Evolutionary conservation across 2,797 vertebrate species (phyloP).

Genomic region (Lacerta bilineata): DNA sequence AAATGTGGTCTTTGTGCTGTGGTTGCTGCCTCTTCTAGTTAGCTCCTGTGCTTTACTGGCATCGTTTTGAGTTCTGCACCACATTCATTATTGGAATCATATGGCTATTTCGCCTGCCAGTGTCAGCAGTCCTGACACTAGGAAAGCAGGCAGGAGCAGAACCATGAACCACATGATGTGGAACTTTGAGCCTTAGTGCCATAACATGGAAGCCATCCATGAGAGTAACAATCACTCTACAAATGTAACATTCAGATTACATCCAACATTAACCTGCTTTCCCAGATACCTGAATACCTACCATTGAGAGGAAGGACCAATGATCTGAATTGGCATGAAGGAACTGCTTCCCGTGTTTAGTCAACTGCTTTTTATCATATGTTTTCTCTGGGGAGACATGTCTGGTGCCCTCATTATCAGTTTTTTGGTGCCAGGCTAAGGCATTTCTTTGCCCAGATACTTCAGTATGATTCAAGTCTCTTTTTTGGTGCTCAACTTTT

Average conservation of each 20-base stretch:
- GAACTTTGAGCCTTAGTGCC: background rate
- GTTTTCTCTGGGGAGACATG: no score
- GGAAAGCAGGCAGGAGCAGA: background rate
- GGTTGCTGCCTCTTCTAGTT: background rate
- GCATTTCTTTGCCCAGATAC: no score
- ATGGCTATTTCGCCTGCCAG: background rate
- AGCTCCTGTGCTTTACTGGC: background rate
- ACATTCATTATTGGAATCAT: background rate
- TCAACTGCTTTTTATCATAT: background rate
- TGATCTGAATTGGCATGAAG: no score
- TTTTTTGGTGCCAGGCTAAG: background rate
- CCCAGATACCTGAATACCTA: background rate
- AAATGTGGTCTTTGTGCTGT: background rate
- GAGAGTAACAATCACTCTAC: no score
- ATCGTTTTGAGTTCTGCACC: background rate
- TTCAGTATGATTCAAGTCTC: no score
- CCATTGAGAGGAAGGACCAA: background rate
- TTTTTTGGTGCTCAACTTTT: no score
- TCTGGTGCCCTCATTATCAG: background rate
- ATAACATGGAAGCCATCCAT: background rate
- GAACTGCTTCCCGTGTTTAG: background rate
- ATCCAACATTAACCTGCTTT: background rate
- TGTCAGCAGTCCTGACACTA: no score
- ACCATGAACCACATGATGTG: background rate
- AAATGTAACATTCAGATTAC: background rate